Evolutionary conservation across 1,140 invertebrate genomes (phyloP).

Genomic region (Hestina assimilis): DNA sequence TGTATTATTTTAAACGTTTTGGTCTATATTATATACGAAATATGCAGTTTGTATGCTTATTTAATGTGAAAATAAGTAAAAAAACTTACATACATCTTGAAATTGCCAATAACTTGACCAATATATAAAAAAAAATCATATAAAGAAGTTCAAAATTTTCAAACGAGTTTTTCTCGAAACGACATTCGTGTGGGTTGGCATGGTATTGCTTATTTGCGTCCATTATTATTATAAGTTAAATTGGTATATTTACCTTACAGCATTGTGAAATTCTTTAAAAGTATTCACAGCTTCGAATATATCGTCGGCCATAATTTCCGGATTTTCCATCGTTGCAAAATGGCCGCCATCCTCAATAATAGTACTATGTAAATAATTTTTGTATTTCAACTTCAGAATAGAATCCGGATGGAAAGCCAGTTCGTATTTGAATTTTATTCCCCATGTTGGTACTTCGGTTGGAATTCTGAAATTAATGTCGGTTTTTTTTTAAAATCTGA

Average conservation of each 20-base stretch:
- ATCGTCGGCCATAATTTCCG: constrained; percentile 82
- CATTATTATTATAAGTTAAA: too few relatives aligned
- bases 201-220: too few relatives aligned
- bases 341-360: constrained; percentile 80
- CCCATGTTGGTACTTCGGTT: constrained; percentile 74
- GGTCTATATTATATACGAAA: too few relatives aligned
- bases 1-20: too few relatives aligned
- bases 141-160: too few relatives aligned
- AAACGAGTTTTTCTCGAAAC: too few relatives aligned
- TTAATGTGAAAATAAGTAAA: too few relatives aligned
- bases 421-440: constrained; percentile 77
- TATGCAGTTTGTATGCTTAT: too few relatives aligned
- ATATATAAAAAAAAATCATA: too few relatives aligned
- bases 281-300: constrained; percentile 62
- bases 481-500: neutral
- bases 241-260: neutral
- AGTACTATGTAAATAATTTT: constrained; percentile 70
- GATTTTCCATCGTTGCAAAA: constrained; percentile 82
- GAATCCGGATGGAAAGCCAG: constrained; percentile 59
- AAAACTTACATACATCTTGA: too few relatives aligned
- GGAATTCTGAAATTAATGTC: constrained; percentile 57
- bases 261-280: constrained; percentile 37
- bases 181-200: too few relatives aligned
- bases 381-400: constrained; percentile 64
- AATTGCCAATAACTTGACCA: too few relatives aligned